Evolutionary conservation across 2,888 invertebrate genomes (phyloP).

Genomic region (Microctonus hyperodae): DNA sequence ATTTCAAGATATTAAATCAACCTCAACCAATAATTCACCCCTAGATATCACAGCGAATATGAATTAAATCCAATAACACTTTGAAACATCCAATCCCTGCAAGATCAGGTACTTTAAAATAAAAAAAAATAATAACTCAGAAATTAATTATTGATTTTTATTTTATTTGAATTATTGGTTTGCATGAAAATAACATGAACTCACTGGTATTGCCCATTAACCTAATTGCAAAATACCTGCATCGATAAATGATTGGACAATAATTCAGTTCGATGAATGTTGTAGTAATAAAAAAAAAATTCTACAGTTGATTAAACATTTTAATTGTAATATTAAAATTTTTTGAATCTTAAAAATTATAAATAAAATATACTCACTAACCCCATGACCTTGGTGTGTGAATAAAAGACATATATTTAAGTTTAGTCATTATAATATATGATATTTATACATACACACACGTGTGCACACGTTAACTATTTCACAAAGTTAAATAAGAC

Average conservation of each 20-base stretch:
- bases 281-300: not conserved
- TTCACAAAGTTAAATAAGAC: not conserved
- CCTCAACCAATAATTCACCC: not conserved
- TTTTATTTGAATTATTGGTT: not conserved
- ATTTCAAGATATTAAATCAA: not conserved
- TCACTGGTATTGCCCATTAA: not conserved
- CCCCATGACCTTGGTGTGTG: not conserved
- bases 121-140: not conserved
- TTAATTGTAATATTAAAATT: not conserved
- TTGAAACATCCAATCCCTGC: too few relatives aligned
- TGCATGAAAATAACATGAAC: not conserved
- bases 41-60: not conserved
- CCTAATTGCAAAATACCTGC: not conserved
- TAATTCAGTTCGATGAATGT: not conserved
- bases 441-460: not conserved
- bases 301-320: not conserved
- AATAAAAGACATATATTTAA: not conserved
- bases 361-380: not conserved
- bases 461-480: not conserved
- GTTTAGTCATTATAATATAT: too few relatives aligned
- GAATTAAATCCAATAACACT: not conserved
- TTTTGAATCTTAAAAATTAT: not conserved
- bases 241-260: not conserved
- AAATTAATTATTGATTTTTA: not conserved
- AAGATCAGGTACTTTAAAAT: not conserved